Base-by-base conservation (phyloP, 92 coral and sea anemone genomes). In the Phymanthus crucifer region DNA sequence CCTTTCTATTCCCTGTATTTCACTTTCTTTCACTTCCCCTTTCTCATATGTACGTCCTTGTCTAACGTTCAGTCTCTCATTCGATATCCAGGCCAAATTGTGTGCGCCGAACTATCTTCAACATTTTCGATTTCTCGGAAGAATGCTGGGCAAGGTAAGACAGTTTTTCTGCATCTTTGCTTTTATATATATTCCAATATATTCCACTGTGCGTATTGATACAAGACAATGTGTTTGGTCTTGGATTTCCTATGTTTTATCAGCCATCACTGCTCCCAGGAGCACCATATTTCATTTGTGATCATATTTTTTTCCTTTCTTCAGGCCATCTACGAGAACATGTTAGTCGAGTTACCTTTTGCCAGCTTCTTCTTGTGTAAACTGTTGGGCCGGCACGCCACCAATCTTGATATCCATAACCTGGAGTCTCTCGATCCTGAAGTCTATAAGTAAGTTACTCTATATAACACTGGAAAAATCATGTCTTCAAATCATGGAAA, bases 391-490 rank as follows among this genome's bases (percentile, higher is more conserved):
- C 90, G 86, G 58, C 90, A 88, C 56, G 90, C 94, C 32, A 87
- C 98, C 1, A 96, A 96, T 79, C 96, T 96, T 14, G 99, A 89
- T 81, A 96, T 96, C 36, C 93, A 96, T 66, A 97, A 96, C 67
- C 83, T 96, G 7, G 99, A 96, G 73, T 96, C 99, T 18, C 93
- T 96, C 71, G 99, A 96, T 52, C 97, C 99, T 24, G 99, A 93
- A 75, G 92, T 96, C 89, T 96, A 96, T 85, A 96, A 87, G 98
- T 94, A 50, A 50, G 82, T 43, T n/a, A n/a, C n/a, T n/a, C n/a
- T n/a, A n/a, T n/a, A n/a, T n/a, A n/a, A n/a, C n/a, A n/a, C n/a
- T n/a, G n/a, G n/a, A n/a, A n/a, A n/a, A n/a, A n/a, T n/a, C n/a
- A n/a, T n/a, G n/a, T n/a, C n/a, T n/a, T n/a, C n/a, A n/a, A n/a